Evolutionary conservation across 1,140 invertebrate genomes (phyloP), one percentile per base, ranked within the genome.

Genomic region (Apis laboriosa): DNA sequence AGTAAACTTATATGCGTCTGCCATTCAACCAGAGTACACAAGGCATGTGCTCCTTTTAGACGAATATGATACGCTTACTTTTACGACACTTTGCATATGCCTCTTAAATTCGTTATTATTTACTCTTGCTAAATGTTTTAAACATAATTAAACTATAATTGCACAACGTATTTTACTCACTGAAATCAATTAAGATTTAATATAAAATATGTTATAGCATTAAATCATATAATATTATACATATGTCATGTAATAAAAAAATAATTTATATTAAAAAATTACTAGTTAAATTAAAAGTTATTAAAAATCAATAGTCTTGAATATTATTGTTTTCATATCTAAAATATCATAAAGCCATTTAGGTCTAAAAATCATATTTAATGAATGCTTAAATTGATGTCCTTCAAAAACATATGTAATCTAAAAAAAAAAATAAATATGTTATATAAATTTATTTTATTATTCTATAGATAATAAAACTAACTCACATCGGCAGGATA

Each of bases 301-400:
- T 87, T 49, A 90, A 74, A 89, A 87, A 19, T 71, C 51, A 21
- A 89, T 82, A 0, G 85, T 84, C 49, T 88, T 86, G 43, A 84
- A 90, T 51, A 87, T 77, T 55, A 90, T 90, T 7, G 79, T 90
- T 43, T 91, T 91, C 79, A 90, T 84, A 15, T 91, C 89, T 7
- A 91, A 66, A 70, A 90, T 67, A 53, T 90, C 90, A 67, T 90
- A 90, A 13, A 92, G 71, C 88, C 88, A 92, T 66, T 90, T 89
- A 4, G 90, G 86, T 70, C 86, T 83, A 58, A 92, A 91, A 7
- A 66, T n/a, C 55, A 84, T 76, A 24, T 76, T 64, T 17, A 90
- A 68, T 0, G 72, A 60, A 72, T 92, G 90, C 8, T 83, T 43
- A 66, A 88, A 89, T 11, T 86, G 79, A n/a, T 87, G 71, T 67